Conservation (phyloP, 1,140 invertebrate genomes). For the Trichogramma pretiosum region DNA sequence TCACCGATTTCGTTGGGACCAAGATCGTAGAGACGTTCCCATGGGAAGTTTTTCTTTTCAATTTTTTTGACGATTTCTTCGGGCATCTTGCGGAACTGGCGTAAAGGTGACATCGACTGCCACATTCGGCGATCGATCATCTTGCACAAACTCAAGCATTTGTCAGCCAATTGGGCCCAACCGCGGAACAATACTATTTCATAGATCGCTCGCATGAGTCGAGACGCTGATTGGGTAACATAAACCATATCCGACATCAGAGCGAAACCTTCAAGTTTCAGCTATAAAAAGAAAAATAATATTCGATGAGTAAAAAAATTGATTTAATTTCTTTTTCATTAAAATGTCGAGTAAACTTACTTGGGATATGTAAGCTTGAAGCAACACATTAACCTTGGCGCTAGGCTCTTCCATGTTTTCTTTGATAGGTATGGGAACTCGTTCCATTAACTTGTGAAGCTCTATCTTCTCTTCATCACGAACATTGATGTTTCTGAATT, state of each 20-base stretch:
- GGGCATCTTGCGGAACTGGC: conserved; percentile 97
- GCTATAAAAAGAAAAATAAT: conserved; percentile 13
- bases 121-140: conserved; percentile 99
- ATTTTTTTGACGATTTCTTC: conserved; percentile 97
- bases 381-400: conserved; percentile 91
- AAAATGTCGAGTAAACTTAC: conserved; percentile 1
- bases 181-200: conserved; percentile 87
- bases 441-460: conserved; percentile 91
- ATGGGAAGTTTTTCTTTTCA: conserved; percentile 95
- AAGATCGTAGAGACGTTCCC: conserved; percentile 90
- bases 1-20: conserved; percentile 97
- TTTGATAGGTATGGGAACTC: conserved; percentile 98
- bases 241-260: conserved; percentile 99
- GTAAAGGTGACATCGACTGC: conserved; percentile 97
- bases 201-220: conserved; percentile 93
- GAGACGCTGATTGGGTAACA: conserved; percentile 93
- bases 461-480: conserved; percentile 98
- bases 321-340: background rate
- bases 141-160: conserved; percentile 91
- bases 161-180: conserved; percentile 97
- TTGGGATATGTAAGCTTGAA: conserved; percentile 98
- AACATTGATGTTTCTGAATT: conserved; percentile 88
- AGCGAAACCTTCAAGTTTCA: conserved; percentile 97
- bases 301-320: background rate
- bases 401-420: conserved; percentile 97